Evolutionary conservation across 1,140 invertebrate genomes (phyloP), one percentile per base, ranked within the genome.

Genomic region (Drosophila ohnishii): DNA sequence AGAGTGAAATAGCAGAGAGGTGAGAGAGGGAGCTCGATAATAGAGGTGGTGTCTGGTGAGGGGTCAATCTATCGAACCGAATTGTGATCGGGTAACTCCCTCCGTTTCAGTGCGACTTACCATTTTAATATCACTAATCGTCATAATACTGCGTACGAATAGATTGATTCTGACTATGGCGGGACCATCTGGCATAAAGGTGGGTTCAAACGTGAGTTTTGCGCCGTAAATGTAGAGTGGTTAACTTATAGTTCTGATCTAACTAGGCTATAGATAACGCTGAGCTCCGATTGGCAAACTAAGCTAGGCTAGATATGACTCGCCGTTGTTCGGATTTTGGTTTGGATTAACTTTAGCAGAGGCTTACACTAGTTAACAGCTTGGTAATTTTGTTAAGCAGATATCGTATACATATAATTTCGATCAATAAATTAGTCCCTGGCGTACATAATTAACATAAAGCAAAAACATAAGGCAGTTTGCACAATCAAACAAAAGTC

Each of bases 121-220:
- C 97, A 98, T 98, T 94, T 98, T 98, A 93, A 98, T 98, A 95
- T 98, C 97, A 95, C 97, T 98, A 94, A 98, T 98, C 92, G 97
- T 98, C 91, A 96, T 96, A 93, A 98, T 98, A 95, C 96, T 97
- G 94, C 97, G 94, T 92, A 98, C 96, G 95, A 97, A 98, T 93
- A 98, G 95, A 95, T 98, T 98, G 94, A 98, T 97, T 94, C 95
- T 95, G 93, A 97, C 96, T 94, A 97, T 95, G 92, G 96, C 96
- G 92, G 97, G 96, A 93, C 96, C 96, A 96, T 97, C 96, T 97
- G 95, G 93, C 76, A 94, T 93, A 88, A 78, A 89, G 84, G 80
- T 83, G 80, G 70, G 65, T 85, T 78, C 73, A 86, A 85, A 74
- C 47, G 80, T 82, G 71, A 83, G 65, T 77, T 83, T 72, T 45